Base-by-base conservation (phyloP, 2,888 invertebrate species). In the Lasius fuliginosus region DNA sequence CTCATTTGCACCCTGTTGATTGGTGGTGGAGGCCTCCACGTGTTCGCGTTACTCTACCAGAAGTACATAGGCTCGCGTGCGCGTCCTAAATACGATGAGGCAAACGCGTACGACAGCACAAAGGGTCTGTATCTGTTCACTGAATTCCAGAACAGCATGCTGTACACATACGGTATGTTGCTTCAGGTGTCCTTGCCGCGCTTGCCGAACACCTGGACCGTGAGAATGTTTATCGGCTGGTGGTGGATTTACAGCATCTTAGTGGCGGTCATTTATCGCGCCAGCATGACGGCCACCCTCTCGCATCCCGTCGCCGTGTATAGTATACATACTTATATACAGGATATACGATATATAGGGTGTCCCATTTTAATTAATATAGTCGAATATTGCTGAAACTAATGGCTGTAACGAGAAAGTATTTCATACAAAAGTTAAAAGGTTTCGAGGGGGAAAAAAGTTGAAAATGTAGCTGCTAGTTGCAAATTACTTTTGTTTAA, bases 201-300 rank as follows among this genome's bases (percentile, higher is more conserved):
- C 92, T 95, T 98, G 89, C 98, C 98, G 0, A 96, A 96, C 23
- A 97, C 97, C 23, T 98, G 98, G 98, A 97, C 98, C 0, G 95
- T 98, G 62, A 95, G 98, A 53, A 95, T 98, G 42, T 95, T 98
- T 18, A 98, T 98, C 1, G 98, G 98, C 0, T 98, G 98, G 97
- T 98, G 98, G 95, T 98, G 98, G 98, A 94, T 98, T 1, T 98
- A 98, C 93, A 97, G 97, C 92, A 96, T 98, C 85, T 95, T 98
- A 4, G 96, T 98, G 6, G 97, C 97, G 0, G 97, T 98, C 0
- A 96, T 97, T 0, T 98, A 98, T 93, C 95, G 97, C 92, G 98
- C 98, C 0, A 98, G 98, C 91, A 97, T 98, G 96, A 98, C 98
- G 0, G 98, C 98, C 0, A 97, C 98, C 76, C 95, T 98, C 68